A percentile compares a stretch with the other conserved stretches of the same genome.
These are phyloP conservation scores for Rhinoraja longicauda DNA, from an alignment of 2,797 vertebrate genomes.

Conservation along the genomic window DNA sequence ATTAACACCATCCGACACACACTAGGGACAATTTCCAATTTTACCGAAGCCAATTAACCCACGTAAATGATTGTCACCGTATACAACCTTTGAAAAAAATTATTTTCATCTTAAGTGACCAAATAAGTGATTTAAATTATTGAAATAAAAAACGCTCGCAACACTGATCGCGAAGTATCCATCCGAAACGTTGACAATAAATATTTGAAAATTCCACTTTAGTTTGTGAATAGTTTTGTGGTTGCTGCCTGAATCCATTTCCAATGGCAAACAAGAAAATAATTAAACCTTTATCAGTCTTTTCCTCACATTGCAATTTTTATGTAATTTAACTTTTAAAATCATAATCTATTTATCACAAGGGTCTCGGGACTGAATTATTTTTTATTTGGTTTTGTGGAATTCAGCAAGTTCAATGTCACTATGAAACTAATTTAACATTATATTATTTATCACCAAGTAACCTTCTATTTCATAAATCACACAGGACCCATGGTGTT, in stretches of 20 bases:
- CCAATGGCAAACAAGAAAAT: background rate
- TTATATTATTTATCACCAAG: background rate
- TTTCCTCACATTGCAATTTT: background rate
- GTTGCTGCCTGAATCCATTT: background rate
- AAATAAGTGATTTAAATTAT: background rate
- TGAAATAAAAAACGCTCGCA: background rate
- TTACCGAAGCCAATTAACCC: no score
- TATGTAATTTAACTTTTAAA: background rate
- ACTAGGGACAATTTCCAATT: no score
- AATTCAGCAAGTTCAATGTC: background rate
- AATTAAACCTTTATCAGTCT: background rate
- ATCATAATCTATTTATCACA: slow-evolving; percentile 6
- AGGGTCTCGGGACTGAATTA: background rate
- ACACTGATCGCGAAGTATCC: background rate
- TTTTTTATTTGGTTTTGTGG: background rate
- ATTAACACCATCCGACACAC: no score
- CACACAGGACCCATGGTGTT: background rate
- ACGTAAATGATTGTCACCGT: no score
- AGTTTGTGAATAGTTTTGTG: background rate
- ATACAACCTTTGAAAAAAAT: no score
- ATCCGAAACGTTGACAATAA: background rate
- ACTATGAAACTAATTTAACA: background rate
- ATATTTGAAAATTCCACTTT: background rate
- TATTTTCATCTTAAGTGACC: background rate
- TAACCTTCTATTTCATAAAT: background rate